phyloP scores from a whole-genome alignment of 2,113 vertebrate species.

The Tupaia tana region DNA sequence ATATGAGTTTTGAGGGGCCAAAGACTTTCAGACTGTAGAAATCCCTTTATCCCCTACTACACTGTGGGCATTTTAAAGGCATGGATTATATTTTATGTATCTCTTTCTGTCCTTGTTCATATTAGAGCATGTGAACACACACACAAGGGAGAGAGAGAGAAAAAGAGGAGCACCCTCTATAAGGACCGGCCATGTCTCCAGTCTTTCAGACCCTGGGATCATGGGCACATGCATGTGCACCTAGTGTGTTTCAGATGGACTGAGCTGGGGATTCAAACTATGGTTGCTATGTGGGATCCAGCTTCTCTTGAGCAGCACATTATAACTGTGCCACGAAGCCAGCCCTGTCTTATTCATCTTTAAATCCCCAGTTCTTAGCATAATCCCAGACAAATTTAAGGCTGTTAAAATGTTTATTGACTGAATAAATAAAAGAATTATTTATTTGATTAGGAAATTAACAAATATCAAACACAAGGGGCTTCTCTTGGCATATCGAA shows the following conservation, averaged over 20 bases:
- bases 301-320: no score
- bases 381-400: neutral
- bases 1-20: neutral
- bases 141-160: no score
- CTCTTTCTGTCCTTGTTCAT: neutral
- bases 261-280: no score
- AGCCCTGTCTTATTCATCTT: neutral
- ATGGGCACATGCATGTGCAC: no score
- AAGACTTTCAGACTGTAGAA: neutral
- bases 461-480: neutral
- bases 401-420: neutral
- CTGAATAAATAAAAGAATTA: neutral
- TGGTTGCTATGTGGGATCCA: no score
- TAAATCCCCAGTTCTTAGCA: neutral
- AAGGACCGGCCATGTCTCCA: no score
- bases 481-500: neutral
- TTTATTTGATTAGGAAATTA: constrained; percentile 46
- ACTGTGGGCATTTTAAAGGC: neutral
- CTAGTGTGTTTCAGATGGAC: no score
- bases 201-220: no score
- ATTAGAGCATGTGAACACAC: no score
- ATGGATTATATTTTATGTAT: neutral
- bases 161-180: no score
- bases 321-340: no score
- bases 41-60: neutral